phyloP scores from a whole-genome alignment of 2,888 invertebrate genomes.

The Reticulitermes lucifugus region DNA sequence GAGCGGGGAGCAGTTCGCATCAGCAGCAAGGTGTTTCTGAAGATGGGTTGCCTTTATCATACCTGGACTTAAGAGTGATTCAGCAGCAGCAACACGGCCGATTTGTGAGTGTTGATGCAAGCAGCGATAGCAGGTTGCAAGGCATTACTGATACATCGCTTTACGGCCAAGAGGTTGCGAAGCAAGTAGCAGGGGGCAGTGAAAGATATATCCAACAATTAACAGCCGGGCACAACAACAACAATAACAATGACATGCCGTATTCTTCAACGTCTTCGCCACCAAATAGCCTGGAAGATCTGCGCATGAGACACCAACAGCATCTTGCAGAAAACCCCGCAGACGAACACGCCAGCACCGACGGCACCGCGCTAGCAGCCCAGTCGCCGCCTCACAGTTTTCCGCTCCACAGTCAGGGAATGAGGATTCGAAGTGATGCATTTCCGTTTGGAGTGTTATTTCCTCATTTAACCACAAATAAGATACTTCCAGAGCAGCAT shows the following conservation, averaged over 20 bases:
- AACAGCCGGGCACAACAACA: background rate
- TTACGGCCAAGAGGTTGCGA: background rate
- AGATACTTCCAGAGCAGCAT: background rate
- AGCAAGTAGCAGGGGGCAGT: background rate
- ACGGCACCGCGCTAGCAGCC: background rate
- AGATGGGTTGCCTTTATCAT: background rate
- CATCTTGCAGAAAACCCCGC: background rate
- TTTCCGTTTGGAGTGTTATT: conserved; percentile 17
- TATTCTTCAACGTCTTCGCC: background rate
- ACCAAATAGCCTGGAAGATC: background rate
- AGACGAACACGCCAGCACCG: background rate
- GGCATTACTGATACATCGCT: background rate
- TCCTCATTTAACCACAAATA: conserved; percentile 15
- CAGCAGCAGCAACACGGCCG: background rate
- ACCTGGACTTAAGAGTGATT: conserved; percentile 6
- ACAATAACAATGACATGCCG: conserved; percentile 21
- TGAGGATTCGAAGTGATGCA: conserved; percentile 10
- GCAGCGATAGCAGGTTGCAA: background rate
- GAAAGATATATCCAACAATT: background rate
- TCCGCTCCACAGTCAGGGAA: background rate
- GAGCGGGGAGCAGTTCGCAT: background rate
- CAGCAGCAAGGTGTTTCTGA: background rate
- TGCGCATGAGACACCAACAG: conserved; percentile 20
- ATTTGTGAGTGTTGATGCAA: background rate
- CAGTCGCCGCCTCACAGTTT: background rate